Base-by-base conservation (phyloP, 1,140 invertebrate genomes). In the Pissodes strobi region DNA sequence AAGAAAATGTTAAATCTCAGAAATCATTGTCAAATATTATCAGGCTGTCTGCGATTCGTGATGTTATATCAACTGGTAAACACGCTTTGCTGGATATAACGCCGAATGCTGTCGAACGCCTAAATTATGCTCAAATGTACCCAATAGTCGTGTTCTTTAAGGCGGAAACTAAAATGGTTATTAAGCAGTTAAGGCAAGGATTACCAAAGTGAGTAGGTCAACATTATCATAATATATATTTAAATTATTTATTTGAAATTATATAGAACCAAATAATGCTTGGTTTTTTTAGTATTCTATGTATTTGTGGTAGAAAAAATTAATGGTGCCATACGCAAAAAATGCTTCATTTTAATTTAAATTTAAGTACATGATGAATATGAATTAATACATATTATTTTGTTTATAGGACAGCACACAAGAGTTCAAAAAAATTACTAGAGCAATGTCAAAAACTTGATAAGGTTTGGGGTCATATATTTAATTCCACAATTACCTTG, bases 61-160 rank as follows among this genome's bases (percentile, higher is more conserved):
- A 94, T 68, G 93, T 98, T 1, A 95, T 97, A 85, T 92, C 94
- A 53, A 82, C 92, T 64, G 92, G 93, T 43, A 95, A 96, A 72
- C 97, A 99, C 76, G 95, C 94, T 2, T 80, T 99, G 1, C 78
- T 99, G 25, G 97, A 99, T 77, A 94, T 99, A 5, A 97, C 94
- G 0, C 97, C 97, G 0, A 95, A 94, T 77, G 95, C 96, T 1
- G 95, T 99, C 2, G 97, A 99, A 78, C 85, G 95, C 59, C 83
- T 99, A 8, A 98, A 99, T 83, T 97, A 98, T 77, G 95, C 96
- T 37, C 96, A 98, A 80, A 96, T 98, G 79, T 98, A 97, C 81
- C 97, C 97, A 0, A 95, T 99, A 68, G 96, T 99, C 8, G 91
- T 99, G 65, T 97, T 97, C 79, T 82, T 99, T 45, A 92, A 96